phyloP scores from a whole-genome alignment of 2,888 invertebrate genomes.

The Lamproptera curius region DNA sequence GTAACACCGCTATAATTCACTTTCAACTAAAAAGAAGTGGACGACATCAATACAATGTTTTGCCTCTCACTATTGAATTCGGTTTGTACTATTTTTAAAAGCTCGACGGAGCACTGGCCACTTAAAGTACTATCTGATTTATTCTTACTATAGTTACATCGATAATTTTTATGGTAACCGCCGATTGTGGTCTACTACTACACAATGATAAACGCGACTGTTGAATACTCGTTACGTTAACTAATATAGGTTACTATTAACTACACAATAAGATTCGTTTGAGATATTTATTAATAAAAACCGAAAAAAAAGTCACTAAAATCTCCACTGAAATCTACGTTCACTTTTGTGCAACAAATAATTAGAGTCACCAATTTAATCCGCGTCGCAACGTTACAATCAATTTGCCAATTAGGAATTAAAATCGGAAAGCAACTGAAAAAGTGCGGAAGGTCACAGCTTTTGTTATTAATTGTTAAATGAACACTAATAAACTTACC shows the following conservation, averaged over 20 bases:
- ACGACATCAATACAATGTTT: constrained; percentile 23
- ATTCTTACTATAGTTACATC: no score
- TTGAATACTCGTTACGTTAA: no score
- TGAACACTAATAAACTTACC: constrained; percentile 60
- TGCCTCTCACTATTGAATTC: constrained; percentile 35
- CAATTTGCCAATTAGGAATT: constrained; percentile 1
- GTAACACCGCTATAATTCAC: constrained; percentile 33
- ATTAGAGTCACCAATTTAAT: neutral
- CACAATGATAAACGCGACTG: no score
- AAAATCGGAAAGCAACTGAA: constrained; percentile 14
- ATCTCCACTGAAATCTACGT: no score
- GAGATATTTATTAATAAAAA: no score
- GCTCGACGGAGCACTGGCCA: neutral
- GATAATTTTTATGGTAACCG: no score
- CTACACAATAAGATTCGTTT: no score
- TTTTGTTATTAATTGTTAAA: neutral
- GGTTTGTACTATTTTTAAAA: constrained; percentile 16
- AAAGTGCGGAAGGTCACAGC: constrained; percentile 15
- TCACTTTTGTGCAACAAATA: no score
- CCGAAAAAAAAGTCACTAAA: no score
- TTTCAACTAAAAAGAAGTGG: constrained; percentile 33
- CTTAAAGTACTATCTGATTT: no score
- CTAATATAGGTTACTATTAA: no score
- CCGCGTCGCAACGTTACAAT: neutral
- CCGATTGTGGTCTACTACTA: no score